Base-by-base conservation (phyloP, 2,113 vertebrate species). In the Oenanthe melanoleuca region DNA sequence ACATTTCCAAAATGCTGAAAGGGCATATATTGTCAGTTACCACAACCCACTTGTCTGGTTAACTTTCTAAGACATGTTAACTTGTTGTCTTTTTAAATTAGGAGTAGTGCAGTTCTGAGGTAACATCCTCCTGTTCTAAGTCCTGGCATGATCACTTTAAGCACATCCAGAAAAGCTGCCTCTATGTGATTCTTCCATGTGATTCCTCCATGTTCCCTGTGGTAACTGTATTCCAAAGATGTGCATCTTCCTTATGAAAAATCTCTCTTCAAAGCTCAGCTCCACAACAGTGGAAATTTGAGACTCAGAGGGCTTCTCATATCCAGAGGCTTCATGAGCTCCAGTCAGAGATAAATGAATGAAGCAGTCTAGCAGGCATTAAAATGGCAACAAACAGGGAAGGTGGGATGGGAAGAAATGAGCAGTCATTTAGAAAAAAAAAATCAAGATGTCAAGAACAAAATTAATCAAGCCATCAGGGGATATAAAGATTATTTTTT, bases 261-360 rank as follows among this genome's bases (percentile, higher is more conserved):
- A 85, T 34, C 23, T 77, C 22, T 73, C 61, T 69, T 57, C 59
- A 63, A 69, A 85, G 69, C 47, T 70, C 50, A 84, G 37, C 13
- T 44, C n/a, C 28, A 37, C 7, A 53, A 26, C 11, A 70, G 13
- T 20, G 50, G 53, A 74, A 47, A 64, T 90, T 64, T 66, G 86
- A 64, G 24, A 52, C 24, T 92, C 1, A 0, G 31, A 37, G 9
- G 3, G 8, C n/a, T 80, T 67, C 66, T 83, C 0, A 0, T 67
- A 31, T 81, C 61, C 31, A 33, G 53, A 64, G 20, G 10, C 49
- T 81, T 88, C 6, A 6, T 12, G 56, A 93, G 24, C 5, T 44
- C 37, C 40, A 20, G 53, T 49, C 61, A 40, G 15, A 77, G 53
- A 65, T 80, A 44, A 83, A 59, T 75, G 75, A 55, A 33, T 63